Base-by-base conservation (phyloP, 2,888 invertebrate genomes). In the Idaea biselata region DNA sequence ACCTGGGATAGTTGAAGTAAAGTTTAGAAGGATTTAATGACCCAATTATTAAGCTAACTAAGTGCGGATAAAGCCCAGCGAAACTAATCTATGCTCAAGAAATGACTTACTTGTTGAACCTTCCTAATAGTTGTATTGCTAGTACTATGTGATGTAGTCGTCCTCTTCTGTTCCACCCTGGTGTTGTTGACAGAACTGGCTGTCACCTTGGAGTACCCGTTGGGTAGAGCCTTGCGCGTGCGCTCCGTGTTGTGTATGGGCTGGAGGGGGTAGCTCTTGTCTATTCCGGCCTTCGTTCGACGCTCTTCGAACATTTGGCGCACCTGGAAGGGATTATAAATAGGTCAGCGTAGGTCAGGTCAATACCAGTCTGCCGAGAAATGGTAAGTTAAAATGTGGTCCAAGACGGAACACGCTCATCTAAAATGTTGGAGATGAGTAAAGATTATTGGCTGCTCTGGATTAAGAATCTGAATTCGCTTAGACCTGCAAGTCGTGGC, bases 231-330 rank as follows among this genome's bases (percentile, higher is more conserved):
- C 59, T 88, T 89, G 60, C 87, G 77, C 14, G 79, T 74, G 54
- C 86, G 78, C 44, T 89, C 87, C 74, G 89, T 89, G 74, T 94
- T 94, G 73, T 93, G 93, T 62, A 97, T 93, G 0, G 97, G 97
- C 77, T 96, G 96, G 0, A 97, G 89, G 0, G 96, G 97, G 84
- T 97, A 96, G 79, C 97, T 96, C 75, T 96, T 95, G 86, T 97
- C 97, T 69, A 96, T 95, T 53, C 96, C 96, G 3, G 94, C 95
- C 72, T 96, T 96, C 18, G 92, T 91, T 55, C 96, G 94, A 31
- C 96, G 94, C 81, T 97, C 97, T 78, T 97, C 96, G 78, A 97
- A 97, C 96, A 97, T 96, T 89, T 97, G 97, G 16, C 97, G 95
- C 32, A 97, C 97, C 95, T 95, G 79, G 5, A 66, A 60, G 56